Evolutionary conservation across 2,888 invertebrate species (phyloP), one percentile per base, ranked within the genome.

Genomic region (Laothoe populi): DNA sequence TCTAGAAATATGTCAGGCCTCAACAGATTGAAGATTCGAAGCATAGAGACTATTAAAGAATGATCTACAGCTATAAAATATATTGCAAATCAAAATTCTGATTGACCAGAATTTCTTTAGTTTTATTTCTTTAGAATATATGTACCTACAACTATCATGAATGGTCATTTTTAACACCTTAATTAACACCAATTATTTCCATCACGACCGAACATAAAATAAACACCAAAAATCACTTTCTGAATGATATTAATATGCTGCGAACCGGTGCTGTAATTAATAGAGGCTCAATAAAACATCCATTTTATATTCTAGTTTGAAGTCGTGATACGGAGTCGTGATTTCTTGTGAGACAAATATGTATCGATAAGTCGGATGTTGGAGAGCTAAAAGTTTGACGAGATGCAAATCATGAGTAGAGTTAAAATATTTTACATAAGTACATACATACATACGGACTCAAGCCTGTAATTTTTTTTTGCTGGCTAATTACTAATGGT

Each of bases 281-380:
- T 53, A 21, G 19, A 31, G 16, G 19, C 11, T 11, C 35, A 19
- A 53, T 53, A 53, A 53, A 53, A 53, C 11, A 19, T 19, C 10
- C 19, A 53, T 53, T 53, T 53, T 53, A 53, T 53, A 53, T 53
- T 53, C 35, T 53, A 53, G 35, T 53, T 53, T 31, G 53, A 24
- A 53, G 53, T 11, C 19, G 53, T 53, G 31, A 53, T 46, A 24
- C 24, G 10, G 53, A 35, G 11, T 53, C 53, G 53, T 53, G 53
- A 53, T 53, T 48, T 48, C 48, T 24, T 35, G n/a, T n/a, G 19
- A 16, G 53, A 53, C 53, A 31, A 31, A 53, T 48, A 23, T 48
- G 24, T 48, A 24, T 53, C 49, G 35, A 53, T 16, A 35, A 35
- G 19, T 35, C 19, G 31, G 16, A 21, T 10, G 53, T 13, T 46